Conservation (phyloP, 2,888 invertebrate genomes). For the Nomada flava region DNA sequence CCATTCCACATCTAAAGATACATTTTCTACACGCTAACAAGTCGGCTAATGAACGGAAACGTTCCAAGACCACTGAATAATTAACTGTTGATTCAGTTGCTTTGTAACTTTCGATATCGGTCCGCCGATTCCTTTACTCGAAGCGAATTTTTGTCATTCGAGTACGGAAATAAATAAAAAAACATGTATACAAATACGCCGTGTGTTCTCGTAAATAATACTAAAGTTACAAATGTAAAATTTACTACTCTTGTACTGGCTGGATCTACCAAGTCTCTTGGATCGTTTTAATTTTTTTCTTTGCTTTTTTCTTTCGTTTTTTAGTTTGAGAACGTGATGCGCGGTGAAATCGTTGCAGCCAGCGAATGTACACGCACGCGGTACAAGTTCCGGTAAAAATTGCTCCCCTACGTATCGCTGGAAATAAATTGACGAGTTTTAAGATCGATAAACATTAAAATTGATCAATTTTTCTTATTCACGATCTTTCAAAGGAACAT, state of each 20-base stretch:
- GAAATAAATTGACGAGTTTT: constrained; percentile 18
- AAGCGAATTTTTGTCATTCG: constrained; percentile 26
- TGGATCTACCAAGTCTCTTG: constrained; percentile 49
- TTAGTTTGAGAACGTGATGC: constrained; percentile 31
- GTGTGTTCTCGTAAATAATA: constrained; percentile 48
- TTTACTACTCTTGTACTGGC: constrained; percentile 50
- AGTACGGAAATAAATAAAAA: constrained; percentile 59
- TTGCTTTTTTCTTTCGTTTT: background rate
- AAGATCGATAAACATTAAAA: background rate
- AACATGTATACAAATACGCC: constrained; percentile 53
- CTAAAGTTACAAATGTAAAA: constrained; percentile 54
- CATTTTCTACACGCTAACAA: constrained; percentile 1
- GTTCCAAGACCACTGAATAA: constrained; percentile 48
- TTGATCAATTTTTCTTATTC: background rate
- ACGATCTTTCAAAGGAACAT: constrained; percentile 25
- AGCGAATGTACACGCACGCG: constrained; percentile 45
- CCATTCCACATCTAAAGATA: constrained; percentile 13
- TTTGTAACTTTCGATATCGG: constrained; percentile 32
- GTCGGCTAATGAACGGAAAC: constrained; percentile 38
- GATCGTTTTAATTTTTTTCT: background rate
- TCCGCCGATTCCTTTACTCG: constrained; percentile 22
- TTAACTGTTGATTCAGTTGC: constrained; percentile 60
- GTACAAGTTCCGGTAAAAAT: constrained; percentile 35
- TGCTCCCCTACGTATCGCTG: constrained; percentile 2
- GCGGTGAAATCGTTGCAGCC: constrained; percentile 29